Percentiles rank a stretch among this genome's conserved stretches.
Conservation (phyloP, 2,113 vertebrate genomes). For the Rhipidura dahli region DNA sequence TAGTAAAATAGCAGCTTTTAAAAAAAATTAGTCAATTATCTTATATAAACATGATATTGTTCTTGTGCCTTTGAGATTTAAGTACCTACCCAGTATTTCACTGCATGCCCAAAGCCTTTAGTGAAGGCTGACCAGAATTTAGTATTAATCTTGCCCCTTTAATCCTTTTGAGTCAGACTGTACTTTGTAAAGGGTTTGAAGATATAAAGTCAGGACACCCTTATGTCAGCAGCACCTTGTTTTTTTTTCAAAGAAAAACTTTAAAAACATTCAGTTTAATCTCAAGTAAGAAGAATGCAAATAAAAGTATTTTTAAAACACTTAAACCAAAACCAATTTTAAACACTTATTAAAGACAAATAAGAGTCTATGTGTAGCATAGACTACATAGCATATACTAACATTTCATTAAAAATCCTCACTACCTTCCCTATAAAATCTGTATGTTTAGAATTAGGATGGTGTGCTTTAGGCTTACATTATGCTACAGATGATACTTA, state of each 20-base stretch:
- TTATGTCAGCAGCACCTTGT: background rate
- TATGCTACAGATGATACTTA: background rate
- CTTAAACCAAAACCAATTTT: background rate
- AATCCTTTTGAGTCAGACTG: background rate
- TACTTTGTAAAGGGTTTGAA: background rate
- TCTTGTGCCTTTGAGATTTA: background rate
- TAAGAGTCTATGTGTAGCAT: background rate
- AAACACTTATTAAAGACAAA: background rate
- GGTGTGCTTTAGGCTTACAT: background rate
- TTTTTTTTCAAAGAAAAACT: background rate
- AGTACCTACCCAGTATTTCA: background rate
- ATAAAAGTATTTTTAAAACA: background rate
- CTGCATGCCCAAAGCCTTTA: background rate
- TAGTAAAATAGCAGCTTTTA: background rate
- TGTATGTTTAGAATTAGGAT: background rate
- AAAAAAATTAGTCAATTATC: background rate
- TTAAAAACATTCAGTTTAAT: background rate
- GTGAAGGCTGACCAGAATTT: background rate
- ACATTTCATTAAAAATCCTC: background rate
- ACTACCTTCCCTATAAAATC: background rate
- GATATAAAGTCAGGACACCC: background rate
- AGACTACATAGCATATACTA: background rate
- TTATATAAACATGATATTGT: background rate
- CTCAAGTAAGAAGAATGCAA: background rate
- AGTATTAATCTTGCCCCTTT: background rate